These are phyloP conservation scores for Drosophila funebris DNA, from an alignment of 1,140 invertebrate genomes.

Conservation along the genomic window DNA sequence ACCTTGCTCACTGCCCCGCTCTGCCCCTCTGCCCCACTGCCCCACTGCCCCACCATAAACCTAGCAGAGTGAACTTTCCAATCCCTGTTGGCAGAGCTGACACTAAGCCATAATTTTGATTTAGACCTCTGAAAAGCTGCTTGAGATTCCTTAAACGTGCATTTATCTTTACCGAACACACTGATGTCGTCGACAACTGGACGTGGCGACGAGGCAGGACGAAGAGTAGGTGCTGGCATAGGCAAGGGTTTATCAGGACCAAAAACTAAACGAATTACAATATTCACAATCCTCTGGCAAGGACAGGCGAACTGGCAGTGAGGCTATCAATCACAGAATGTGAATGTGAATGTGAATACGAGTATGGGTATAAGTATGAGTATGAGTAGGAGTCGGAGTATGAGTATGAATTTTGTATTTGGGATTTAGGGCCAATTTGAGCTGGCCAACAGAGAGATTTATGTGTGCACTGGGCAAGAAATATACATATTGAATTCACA, in stretches of 20 bases:
- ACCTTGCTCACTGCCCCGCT: conserved; percentile 25
- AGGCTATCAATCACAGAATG: conserved; percentile 38
- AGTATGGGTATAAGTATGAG: too few species aligned
- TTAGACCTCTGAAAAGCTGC: conserved; percentile 45
- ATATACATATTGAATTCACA: conserved; percentile 17
- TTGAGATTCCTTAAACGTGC: conserved; percentile 44
- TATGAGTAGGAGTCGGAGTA: conserved; percentile 23
- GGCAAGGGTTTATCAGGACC: conserved; percentile 13
- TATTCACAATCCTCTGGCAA: conserved; percentile 23
- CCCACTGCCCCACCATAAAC: not conserved
- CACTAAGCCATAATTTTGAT: conserved; percentile 58
- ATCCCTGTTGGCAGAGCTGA: conserved; percentile 41
- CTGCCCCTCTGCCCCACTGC: not conserved
- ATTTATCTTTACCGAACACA: conserved; percentile 51
- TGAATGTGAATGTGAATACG: too few species aligned
- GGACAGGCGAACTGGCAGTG: not conserved
- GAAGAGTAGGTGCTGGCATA: not conserved
- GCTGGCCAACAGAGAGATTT: conserved; percentile 31
- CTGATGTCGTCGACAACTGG: conserved; percentile 19
- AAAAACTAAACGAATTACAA: conserved; percentile 31
- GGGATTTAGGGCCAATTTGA: conserved; percentile 28
- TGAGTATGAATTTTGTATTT: conserved; percentile 44
- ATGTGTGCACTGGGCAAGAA: conserved; percentile 10
- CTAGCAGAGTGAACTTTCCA: conserved; percentile 24
- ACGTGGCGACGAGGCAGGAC: not conserved